Percentiles rank a stretch among this genome's conserved stretches.
Evolutionary conservation across 1,140 invertebrate genomes (phyloP).

Genomic region (Drosophila leontia): DNA sequence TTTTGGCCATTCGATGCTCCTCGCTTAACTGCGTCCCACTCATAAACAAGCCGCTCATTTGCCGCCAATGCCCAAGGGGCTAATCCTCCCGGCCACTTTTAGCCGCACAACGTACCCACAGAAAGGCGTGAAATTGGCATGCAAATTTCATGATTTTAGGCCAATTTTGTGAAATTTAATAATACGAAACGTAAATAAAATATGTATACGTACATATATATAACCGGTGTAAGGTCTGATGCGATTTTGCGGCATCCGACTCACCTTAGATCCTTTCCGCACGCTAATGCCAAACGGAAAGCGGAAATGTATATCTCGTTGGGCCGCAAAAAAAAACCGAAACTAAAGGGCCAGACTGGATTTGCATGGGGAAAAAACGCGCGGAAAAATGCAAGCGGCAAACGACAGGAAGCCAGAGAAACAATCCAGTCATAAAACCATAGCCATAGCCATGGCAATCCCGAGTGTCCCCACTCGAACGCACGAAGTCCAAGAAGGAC

Average conservation of each 20-base stretch:
- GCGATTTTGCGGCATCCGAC: constrained; percentile 7
- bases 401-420: constrained; percentile 42
- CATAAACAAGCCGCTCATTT: constrained; percentile 77
- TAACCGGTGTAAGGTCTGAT: not conserved
- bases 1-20: constrained; percentile 48
- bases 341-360: constrained; percentile 37
- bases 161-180: constrained; percentile 49
- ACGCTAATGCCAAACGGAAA: constrained; percentile 59
- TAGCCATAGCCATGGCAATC: constrained; percentile 15
- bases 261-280: constrained; percentile 5
- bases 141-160: constrained; percentile 65
- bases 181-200: constrained; percentile 31
- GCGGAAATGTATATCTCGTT: constrained; percentile 68
- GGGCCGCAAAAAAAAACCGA: constrained; percentile 52
- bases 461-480: constrained; percentile 48
- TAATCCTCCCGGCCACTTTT: not conserved
- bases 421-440: constrained; percentile 20
- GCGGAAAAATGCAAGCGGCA: constrained; percentile 58
- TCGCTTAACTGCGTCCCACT: constrained; percentile 51
- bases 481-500: not conserved
- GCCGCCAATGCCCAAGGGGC: constrained; percentile 61
- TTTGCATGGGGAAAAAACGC: constrained; percentile 9
- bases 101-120: not conserved
- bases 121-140: constrained; percentile 56
- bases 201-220: not conserved